Conservation (phyloP, 2,888 invertebrate genomes). For the Lepeophtheirus nordmannii region DNA sequence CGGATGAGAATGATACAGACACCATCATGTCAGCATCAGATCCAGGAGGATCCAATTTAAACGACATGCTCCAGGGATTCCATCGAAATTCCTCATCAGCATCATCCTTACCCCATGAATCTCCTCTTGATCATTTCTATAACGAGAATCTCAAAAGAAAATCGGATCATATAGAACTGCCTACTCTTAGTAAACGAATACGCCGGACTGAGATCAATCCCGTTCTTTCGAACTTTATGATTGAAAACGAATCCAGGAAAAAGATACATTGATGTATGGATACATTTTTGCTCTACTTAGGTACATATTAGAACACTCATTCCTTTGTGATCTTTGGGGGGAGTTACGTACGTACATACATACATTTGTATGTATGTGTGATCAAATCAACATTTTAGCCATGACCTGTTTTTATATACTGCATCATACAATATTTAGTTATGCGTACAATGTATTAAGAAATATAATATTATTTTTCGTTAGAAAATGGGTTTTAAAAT, state of each 20-base stretch:
- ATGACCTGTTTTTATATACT: too few relatives aligned
- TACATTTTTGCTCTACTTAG: too few relatives aligned
- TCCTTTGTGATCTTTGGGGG: too few relatives aligned
- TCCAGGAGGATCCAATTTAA: neutral
- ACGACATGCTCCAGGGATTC: neutral
- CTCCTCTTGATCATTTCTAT: neutral
- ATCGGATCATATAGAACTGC: conserved; percentile 3
- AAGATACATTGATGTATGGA: neutral
- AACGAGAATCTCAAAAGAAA: neutral
- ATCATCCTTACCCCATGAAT: too few relatives aligned
- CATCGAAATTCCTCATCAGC: neutral
- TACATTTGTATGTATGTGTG: too few relatives aligned
- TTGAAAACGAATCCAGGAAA: neutral
- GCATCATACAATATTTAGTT: too few relatives aligned
- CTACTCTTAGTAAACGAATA: neutral
- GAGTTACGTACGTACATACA: too few relatives aligned
- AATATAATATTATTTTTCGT: too few relatives aligned
- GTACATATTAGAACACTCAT: too few relatives aligned
- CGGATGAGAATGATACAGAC: conserved; percentile 1
- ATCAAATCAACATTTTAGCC: too few relatives aligned
- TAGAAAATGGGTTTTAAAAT: too few relatives aligned
- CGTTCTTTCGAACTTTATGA: neutral
- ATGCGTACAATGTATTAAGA: too few relatives aligned
- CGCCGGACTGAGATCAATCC: neutral
- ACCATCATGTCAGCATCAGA: neutral